A percentile compares a stretch with the other conserved stretches of the same genome.
Conservation (phyloP, 2,888 invertebrate species). For the Amaurobius ferox region DNA sequence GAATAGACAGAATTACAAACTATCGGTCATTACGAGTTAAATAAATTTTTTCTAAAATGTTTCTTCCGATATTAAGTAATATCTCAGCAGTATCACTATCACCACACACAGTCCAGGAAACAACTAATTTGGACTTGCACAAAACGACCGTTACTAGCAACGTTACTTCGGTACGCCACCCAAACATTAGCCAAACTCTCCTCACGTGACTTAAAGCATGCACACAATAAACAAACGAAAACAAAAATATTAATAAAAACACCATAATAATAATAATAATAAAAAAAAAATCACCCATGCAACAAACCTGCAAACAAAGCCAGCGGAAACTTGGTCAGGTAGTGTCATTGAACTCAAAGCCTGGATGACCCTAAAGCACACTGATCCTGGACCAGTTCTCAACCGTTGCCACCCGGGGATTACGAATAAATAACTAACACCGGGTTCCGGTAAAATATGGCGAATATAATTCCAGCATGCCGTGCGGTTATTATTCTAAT, state of each 20-base stretch:
- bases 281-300: not conserved
- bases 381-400: constrained; percentile 50
- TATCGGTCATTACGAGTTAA: no score
- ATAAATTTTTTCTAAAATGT: no score
- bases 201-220: constrained; percentile 54
- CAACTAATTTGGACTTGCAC: no score
- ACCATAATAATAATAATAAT: constrained; percentile 24
- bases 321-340: constrained; percentile 62
- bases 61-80: no score
- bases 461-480: constrained; percentile 39
- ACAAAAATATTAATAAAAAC: constrained; percentile 22
- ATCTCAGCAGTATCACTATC: no score
- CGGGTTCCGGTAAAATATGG: constrained; percentile 57
- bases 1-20: no score
- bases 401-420: constrained; percentile 41
- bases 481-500: constrained; percentile 58
- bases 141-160: not conserved
- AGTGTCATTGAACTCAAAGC: constrained; percentile 56
- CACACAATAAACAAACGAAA: constrained; percentile 17
- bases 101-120: no score
- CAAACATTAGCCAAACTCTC: constrained; percentile 16
- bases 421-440: constrained; percentile 33
- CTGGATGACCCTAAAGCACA: constrained; percentile 69
- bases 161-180: not conserved
- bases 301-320: constrained; percentile 17